A percentile compares a stretch with the other conserved stretches of the same genome.
Conservation (phyloP, 1,140 invertebrate genomes). For the Vanessa tameamea region DNA sequence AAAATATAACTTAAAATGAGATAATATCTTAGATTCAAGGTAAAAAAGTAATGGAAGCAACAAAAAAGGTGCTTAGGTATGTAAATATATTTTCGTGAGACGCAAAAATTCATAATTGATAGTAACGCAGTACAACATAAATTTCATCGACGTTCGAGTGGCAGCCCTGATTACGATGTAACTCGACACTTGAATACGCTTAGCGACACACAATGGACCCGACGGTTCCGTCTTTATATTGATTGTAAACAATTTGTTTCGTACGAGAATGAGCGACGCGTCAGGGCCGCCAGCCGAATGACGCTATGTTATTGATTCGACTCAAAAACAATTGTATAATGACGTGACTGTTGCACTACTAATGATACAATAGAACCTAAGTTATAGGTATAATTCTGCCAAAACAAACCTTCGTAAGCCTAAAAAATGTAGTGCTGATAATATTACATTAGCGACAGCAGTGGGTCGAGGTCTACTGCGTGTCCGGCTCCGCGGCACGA, state of each 20-base stretch:
- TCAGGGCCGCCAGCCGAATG: not conserved
- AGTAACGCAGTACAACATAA: too few species aligned
- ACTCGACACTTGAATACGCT: not conserved
- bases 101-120: too few species aligned
- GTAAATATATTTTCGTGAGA: too few species aligned
- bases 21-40: too few species aligned
- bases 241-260: conserved; percentile 21
- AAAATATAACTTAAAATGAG: too few species aligned
- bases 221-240: conserved; percentile 1
- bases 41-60: too few species aligned
- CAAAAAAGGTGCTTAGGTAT: too few species aligned
- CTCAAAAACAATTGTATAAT: not conserved
- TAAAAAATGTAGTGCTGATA: not conserved
- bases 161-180: not conserved
- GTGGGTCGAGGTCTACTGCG: conserved; percentile 1
- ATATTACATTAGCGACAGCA: not conserved
- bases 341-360: not conserved
- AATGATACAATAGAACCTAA: not conserved
- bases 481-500: not conserved
- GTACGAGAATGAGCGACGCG: conserved; percentile 3
- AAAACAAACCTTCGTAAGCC: not conserved
- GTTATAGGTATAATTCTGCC: not conserved
- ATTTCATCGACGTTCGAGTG: not conserved
- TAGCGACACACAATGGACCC: conserved; percentile 11
- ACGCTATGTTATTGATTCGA: conserved; percentile 10